phyloP scores from a whole-genome alignment of 2,888 invertebrate species.

The Agrochola lychnidis region DNA sequence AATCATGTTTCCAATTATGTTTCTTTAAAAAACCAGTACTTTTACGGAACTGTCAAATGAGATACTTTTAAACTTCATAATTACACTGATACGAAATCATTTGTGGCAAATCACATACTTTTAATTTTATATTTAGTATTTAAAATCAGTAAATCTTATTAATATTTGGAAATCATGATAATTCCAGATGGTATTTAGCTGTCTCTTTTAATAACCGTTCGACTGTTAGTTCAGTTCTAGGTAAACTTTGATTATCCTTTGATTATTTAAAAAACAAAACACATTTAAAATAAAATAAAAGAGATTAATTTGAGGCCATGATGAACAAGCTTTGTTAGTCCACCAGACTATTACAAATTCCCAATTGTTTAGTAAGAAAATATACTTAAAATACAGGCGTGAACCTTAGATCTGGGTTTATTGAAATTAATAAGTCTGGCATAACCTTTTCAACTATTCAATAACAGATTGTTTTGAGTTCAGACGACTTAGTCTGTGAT shows the following conservation, averaged over 20 bases:
- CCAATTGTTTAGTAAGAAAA: constrained; percentile 22
- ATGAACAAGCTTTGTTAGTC: background rate
- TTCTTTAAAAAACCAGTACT: no score
- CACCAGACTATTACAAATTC: background rate
- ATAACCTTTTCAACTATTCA: constrained; percentile 62
- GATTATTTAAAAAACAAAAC: no score
- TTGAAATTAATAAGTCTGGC: constrained; percentile 40
- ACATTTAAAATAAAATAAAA: background rate
- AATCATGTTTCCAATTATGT: no score
- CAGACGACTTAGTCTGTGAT: constrained; percentile 42
- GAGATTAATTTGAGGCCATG: background rate
- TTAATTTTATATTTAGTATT: no score
- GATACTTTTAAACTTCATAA: no score
- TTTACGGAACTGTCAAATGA: no score
- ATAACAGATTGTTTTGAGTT: constrained; percentile 68
- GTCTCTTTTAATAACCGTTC: background rate
- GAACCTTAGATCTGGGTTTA: constrained; percentile 23
- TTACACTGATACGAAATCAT: no score
- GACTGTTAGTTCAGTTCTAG: background rate
- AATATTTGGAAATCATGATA: no score
- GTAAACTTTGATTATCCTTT: background rate
- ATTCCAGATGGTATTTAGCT: background rate
- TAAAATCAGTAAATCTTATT: no score
- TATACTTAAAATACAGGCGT: constrained; percentile 1
- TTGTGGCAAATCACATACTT: no score